Evolutionary conservation across 1,140 invertebrate species (phyloP), one percentile per base, ranked within the genome.

Genomic region (Musca vetustissima): DNA sequence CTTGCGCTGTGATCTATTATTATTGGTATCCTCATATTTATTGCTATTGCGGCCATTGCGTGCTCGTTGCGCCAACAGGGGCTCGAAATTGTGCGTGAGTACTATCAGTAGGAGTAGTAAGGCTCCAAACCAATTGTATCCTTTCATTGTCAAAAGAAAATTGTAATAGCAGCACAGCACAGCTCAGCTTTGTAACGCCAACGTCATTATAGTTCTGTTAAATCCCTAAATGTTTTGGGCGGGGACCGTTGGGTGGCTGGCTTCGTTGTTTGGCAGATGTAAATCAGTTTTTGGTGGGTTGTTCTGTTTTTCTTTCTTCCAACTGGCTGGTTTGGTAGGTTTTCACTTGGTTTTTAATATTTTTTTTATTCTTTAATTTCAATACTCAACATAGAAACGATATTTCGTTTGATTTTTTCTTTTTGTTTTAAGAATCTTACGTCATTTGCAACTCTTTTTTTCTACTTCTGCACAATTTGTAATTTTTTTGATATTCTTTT

Each of bases 81-180:
- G 57, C 14, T 59, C 25, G 32, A 53, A 36, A 69, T 52, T 64
- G 17, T 69, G 67, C 59, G 67, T 61, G 57, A 61, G 57, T 61
- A 61, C n/a, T 17, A 61, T 43, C 57, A 61, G 57, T 61, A 61
- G 57, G 57, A 61, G 57, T 61, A 61, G 57, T 61, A 15, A 61
- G 19, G 57, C 57, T 43, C 57, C 57, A 61, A 61, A 43, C 57
- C 57, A 61, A 61, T 43, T 43, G 57, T 19, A 61, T 61, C 57
- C 57, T 61, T 61, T 61, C 57, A 61, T 61, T 61, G 57, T 61
- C 36, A 43, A 32, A 32, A 32, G 28, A 32, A 32, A 32, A 43
- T 28, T 28, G 3, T 4, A 43, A 11, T 43, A 13, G 36, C 57
- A 61, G 36, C 17, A 59, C 55, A 32, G 32, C 25, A 17, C 28